Evolutionary conservation across 2,888 invertebrate genomes (phyloP).

Genomic region (Scaeva pyrastri): DNA sequence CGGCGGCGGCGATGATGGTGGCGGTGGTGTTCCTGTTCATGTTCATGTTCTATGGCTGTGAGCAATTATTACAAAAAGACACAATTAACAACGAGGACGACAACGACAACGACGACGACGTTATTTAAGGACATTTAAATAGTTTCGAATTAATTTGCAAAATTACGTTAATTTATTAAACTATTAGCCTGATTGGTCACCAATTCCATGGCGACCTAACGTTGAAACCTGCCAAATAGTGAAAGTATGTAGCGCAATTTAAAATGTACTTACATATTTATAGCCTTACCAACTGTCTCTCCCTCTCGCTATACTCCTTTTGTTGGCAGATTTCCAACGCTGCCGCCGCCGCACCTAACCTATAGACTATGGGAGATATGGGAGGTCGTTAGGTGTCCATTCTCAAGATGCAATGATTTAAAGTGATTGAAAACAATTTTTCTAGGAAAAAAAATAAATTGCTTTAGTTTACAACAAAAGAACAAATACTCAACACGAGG

Average conservation of each 20-base stretch:
- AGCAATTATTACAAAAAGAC: constrained; percentile 22
- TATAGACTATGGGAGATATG: background rate
- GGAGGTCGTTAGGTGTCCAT: constrained; percentile 34
- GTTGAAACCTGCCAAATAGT: background rate
- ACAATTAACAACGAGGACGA: background rate
- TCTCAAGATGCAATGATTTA: constrained; percentile 26
- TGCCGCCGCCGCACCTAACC: too few species aligned
- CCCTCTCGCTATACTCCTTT: background rate
- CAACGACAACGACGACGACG: background rate
- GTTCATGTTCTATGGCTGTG: constrained; percentile 1
- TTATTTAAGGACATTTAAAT: constrained; percentile 14
- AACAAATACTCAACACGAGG: background rate
- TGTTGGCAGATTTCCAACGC: constrained; percentile 45
- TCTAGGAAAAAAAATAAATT: constrained; percentile 36
- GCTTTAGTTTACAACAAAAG: constrained; percentile 13
- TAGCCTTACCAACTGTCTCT: too few species aligned
- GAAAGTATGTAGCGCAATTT: constrained; percentile 9
- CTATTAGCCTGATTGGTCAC: constrained; percentile 21
- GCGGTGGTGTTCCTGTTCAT: too few species aligned
- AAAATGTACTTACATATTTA: constrained; percentile 5
- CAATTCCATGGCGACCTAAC: background rate
- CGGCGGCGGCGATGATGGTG: too few species aligned
- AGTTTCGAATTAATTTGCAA: background rate
- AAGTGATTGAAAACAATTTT: constrained; percentile 36
- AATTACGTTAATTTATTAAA: constrained; percentile 25